A percentile compares a stretch with the other conserved stretches of the same genome.
Conservation (phyloP, 2,113 vertebrate species). For the Cyanistes caeruleus region DNA sequence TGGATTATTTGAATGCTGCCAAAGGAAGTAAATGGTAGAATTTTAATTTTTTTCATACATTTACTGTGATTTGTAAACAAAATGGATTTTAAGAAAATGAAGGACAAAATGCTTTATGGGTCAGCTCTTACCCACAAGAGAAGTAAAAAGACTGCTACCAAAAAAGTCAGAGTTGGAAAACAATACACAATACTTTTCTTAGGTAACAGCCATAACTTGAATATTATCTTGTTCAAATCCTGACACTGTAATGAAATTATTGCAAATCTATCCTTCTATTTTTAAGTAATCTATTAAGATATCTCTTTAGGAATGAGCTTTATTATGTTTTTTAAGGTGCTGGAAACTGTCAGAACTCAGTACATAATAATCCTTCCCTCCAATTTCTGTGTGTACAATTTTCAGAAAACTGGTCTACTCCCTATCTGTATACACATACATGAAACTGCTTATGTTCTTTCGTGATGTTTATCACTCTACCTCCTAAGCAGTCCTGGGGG, state of each 20-base stretch:
- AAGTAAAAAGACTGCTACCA: background rate
- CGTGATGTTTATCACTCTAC: background rate
- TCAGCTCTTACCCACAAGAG: background rate
- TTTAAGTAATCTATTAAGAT: background rate
- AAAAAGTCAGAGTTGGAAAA: background rate
- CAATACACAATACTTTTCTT: background rate
- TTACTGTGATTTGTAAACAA: background rate
- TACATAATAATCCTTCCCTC: background rate
- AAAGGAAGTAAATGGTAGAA: background rate
- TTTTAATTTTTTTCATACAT: background rate
- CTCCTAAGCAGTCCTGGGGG: background rate
- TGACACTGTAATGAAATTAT: background rate
- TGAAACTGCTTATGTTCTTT: background rate
- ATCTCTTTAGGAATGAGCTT: background rate
- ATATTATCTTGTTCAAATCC: background rate
- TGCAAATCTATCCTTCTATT: background rate
- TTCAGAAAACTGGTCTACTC: background rate
- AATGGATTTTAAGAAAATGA: background rate
- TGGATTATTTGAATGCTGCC: background rate
- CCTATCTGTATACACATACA: background rate
- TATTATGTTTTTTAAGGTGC: background rate
- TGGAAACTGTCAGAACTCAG: slow-evolving; percentile 9
- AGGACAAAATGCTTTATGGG: background rate
- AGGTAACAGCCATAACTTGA: background rate
- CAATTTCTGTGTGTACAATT: background rate